Conservation (phyloP, 2,888 invertebrate genomes). For the Atherix ibis region DNA sequence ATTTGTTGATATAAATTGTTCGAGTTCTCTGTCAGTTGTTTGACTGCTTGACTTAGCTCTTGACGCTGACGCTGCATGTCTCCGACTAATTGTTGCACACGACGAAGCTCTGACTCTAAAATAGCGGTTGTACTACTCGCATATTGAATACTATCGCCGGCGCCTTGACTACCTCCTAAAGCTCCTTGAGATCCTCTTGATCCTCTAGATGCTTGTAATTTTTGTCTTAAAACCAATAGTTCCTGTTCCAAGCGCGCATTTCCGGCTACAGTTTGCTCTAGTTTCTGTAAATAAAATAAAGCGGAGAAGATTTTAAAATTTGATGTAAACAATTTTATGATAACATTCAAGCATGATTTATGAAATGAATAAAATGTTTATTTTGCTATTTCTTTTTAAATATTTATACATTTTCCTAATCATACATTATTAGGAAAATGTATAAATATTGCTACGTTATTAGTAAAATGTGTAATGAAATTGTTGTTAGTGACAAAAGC, state of each 20-base stretch:
- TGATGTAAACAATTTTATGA: neutral
- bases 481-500: too few species aligned
- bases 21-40: conserved; percentile 68
- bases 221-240: conserved; percentile 66
- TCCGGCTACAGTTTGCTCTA: conserved; percentile 83
- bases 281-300: conserved; percentile 39
- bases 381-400: too few species aligned
- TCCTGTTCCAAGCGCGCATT: conserved; percentile 81
- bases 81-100: conserved; percentile 70
- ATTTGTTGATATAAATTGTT: conserved; percentile 50
- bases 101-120: conserved; percentile 62
- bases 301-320: conserved; percentile 4
- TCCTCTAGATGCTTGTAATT: conserved; percentile 55
- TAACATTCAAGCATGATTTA: too few species aligned
- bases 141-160: conserved; percentile 33
- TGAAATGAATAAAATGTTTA: too few species aligned
- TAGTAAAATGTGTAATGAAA: too few species aligned
- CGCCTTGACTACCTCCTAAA: conserved; percentile 14
- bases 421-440: too few species aligned
- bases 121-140: conserved; percentile 45
- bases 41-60: conserved; percentile 70
- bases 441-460: too few species aligned
- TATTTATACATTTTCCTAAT: too few species aligned
- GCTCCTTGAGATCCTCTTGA: conserved; percentile 26
- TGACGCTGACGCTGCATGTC: conserved; percentile 74